Conservation (phyloP, 2,113 vertebrate genomes). For the Cichladusa arquata region DNA sequence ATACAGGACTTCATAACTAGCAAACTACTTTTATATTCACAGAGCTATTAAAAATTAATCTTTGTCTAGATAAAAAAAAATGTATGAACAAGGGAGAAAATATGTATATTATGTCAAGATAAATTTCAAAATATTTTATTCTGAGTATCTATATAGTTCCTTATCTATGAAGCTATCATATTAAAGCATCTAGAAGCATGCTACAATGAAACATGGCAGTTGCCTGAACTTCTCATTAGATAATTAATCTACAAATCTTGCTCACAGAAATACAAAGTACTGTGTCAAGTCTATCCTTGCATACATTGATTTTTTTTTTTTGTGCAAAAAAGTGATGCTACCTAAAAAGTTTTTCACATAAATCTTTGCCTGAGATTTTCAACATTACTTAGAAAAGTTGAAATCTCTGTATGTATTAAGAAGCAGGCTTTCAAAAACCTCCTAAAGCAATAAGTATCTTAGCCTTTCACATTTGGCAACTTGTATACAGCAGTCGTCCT, state of each 20-base stretch:
- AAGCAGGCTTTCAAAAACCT: background rate
- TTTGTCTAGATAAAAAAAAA: background rate
- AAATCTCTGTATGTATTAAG: background rate
- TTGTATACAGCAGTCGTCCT: background rate
- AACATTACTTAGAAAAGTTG: background rate
- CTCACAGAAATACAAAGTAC: background rate
- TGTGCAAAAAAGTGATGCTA: background rate
- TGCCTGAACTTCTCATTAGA: background rate
- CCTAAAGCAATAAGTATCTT: background rate
- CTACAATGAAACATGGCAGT: background rate
- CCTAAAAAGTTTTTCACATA: background rate
- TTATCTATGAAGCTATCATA: background rate
- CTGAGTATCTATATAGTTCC: background rate
- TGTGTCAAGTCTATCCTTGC: background rate
- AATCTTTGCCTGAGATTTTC: background rate
- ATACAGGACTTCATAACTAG: background rate
- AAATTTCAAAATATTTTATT: background rate
- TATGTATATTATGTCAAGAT: background rate
- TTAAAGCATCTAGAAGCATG: background rate
- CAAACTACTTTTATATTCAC: background rate
- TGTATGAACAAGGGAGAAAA: background rate
- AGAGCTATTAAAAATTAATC: background rate
- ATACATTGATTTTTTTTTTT: background rate
- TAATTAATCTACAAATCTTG: background rate
- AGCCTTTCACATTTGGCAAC: fast-evolving